A percentile compares a stretch with the other conserved stretches of the same genome.
Conservation (phyloP, 64 coral and sea anemone genomes). For the Hydrozoanthus tunicans region DNA sequence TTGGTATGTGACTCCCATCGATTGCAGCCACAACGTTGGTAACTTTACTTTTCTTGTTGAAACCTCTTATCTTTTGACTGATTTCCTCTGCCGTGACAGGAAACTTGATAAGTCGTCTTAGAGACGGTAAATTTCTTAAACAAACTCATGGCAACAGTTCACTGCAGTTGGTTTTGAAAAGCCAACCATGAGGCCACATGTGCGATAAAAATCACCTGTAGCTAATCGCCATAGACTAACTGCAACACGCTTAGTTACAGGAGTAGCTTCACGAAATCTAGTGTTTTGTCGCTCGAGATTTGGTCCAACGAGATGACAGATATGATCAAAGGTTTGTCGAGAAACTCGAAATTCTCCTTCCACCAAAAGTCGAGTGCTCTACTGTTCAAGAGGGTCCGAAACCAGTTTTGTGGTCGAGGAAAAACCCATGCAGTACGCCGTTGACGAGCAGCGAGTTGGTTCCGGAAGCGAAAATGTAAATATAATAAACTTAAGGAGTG, state of each 20-base stretch:
- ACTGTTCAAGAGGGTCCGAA: conserved; percentile 6
- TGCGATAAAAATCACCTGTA: conserved; percentile 1
- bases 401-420: conserved; percentile 49
- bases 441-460: conserved; percentile 51
- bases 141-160: background rate
- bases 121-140: background rate
- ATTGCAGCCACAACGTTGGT: background rate
- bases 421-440: conserved; percentile 46
- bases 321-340: conserved; percentile 53
- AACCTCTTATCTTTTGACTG: background rate
- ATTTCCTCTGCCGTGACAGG: background rate
- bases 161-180: conserved; percentile 37
- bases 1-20: background rate
- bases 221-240: conserved; percentile 4
- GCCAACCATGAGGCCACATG: conserved; percentile 31
- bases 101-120: conserved; percentile 12
- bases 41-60: background rate
- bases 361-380: background rate
- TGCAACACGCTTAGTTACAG: background rate
- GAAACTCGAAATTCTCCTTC: background rate
- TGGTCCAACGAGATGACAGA: conserved; percentile 42
- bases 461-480: conserved; percentile 51
- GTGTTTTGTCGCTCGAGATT: background rate
- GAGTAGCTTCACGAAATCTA: background rate
- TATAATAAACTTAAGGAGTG: background rate